Conservation (phyloP, 2,797 vertebrate genomes). For the Hyperoplus lanceolatus region DNA sequence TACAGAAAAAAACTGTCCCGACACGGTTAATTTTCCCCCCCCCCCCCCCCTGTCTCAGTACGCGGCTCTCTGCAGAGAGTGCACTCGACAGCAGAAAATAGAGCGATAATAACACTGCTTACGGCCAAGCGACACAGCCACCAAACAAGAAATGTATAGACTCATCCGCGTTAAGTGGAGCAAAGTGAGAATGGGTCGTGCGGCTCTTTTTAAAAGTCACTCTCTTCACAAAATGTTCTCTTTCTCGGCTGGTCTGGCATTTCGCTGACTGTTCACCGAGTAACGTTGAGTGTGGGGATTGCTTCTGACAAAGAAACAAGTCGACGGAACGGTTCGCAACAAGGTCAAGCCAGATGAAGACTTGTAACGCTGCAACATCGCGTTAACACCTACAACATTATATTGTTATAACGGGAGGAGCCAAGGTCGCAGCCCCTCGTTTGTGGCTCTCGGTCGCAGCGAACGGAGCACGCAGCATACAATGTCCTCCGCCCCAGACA, state of each 20-base stretch:
- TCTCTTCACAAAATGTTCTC: constrained; percentile 58
- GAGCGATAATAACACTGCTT: constrained; percentile 56
- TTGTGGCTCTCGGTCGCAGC: constrained; percentile 35
- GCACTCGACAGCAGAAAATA: constrained; percentile 54
- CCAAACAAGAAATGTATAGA: constrained; percentile 33
- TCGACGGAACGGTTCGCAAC: constrained; percentile 77
- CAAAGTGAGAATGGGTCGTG: constrained; percentile 42
- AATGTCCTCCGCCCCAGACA: constrained; percentile 82
- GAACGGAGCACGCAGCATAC: constrained; percentile 59
- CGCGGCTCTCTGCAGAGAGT: constrained; percentile 66
- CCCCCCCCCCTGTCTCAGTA: constrained; percentile 46
- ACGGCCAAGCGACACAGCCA: constrained; percentile 11
- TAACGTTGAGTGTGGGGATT: constrained; percentile 40
- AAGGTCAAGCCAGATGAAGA: constrained; percentile 79
- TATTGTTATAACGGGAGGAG: constrained; percentile 55
- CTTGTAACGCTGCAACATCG: constrained; percentile 39
- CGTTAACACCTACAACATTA: constrained; percentile 30
- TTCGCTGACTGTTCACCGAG: constrained; percentile 73
- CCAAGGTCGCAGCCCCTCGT: constrained; percentile 73
- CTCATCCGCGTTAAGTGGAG: constrained; percentile 13
- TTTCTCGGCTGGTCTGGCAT: constrained; percentile 54
- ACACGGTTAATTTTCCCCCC: constrained; percentile 48
- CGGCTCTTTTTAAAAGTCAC: constrained; percentile 56
- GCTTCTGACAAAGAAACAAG: constrained; percentile 80
- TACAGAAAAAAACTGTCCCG: constrained; percentile 32